phyloP scores from a whole-genome alignment of 2,888 invertebrate genomes.

The Sussaba pulchella region DNA sequence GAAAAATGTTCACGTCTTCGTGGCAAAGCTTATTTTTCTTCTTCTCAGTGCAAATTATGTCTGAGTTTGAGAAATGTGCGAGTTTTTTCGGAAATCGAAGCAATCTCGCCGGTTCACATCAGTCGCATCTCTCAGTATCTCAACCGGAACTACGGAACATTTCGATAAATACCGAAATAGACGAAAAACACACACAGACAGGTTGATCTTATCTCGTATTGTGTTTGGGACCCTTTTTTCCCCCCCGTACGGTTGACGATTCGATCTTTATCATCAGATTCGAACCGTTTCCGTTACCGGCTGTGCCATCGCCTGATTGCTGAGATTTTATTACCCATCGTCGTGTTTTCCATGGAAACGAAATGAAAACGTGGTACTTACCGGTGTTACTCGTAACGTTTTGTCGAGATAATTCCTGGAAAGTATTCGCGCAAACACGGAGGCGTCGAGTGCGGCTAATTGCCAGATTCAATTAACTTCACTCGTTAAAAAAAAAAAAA shows the following conservation, averaged over 20 bases:
- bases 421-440: conserved; percentile 32
- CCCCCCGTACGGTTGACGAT: background rate
- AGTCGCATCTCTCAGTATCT: too few relatives aligned
- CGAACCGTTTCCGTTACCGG: background rate
- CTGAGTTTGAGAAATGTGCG: too few relatives aligned
- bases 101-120: too few relatives aligned
- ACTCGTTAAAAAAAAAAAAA: conserved; percentile 29
- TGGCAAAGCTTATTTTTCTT: too few relatives aligned
- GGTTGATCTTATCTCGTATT: background rate
- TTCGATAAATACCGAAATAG: background rate
- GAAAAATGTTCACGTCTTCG: too few relatives aligned
- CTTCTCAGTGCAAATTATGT: too few relatives aligned
- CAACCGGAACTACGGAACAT: too few relatives aligned
- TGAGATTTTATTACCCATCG: conserved; percentile 8
- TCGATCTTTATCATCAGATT: background rate
- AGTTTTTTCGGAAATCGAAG: background rate
- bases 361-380: too few relatives aligned
- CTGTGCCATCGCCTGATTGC: background rate
- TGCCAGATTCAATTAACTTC: conserved; percentile 65
- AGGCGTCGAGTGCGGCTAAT: conserved; percentile 56
- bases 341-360: background rate
- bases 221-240: background rate
- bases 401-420: conserved; percentile 15
- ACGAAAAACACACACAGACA: background rate
- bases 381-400: background rate